Evolutionary conservation across 2,797 vertebrate species (phyloP), one percentile per base, ranked within the genome.

Genomic region (Sebastes vulpes): DNA sequence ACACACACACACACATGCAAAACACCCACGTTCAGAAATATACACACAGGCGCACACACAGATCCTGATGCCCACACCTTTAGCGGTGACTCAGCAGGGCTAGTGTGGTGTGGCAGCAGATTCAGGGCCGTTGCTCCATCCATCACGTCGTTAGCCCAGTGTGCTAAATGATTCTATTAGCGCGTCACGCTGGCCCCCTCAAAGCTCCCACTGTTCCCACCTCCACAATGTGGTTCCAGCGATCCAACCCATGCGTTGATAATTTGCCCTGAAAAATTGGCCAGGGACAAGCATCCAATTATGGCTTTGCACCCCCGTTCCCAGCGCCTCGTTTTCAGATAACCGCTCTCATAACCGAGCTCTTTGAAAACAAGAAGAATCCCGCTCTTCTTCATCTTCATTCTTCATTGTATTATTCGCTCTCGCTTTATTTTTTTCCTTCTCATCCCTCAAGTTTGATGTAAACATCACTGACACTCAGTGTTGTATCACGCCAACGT

Each of bases 141-240:
- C 86, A 91, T 95, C 93, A 92, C 89, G 78, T 89, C 84, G 67
- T 90, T 87, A 84, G 84, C 79, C 86, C 72, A 82, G 82, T 73
- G 76, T 82, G 85, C 92, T 92, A 91, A 95, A 90, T 92, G 83
- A 94, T 93, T 95, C 84, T 92, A 84, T 95, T 94, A 94, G 83
- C 52, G 50, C 53, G 74, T 92, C 89, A 91, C 78, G 79, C 90
- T 88, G 84, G 83, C 80, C 83, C 72, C 73, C 67, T 94, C 87
- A 94, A 95, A 89, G 90, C 88, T 86, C 85, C 84, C 83, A 90
- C 90, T 95, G 93, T 95, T 94, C 85, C 86, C 88, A 90, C 91
- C 93, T 90, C 82, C 81, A 89, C 90, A 85, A 84, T 91, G 91
- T 79, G 90, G 86, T 76, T 84, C 85, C 79, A 77, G 87, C 89